These are phyloP conservation scores for Drosophila nigritarsus DNA, from an alignment of 2,888 invertebrate species.

Conservation along the genomic window DNA sequence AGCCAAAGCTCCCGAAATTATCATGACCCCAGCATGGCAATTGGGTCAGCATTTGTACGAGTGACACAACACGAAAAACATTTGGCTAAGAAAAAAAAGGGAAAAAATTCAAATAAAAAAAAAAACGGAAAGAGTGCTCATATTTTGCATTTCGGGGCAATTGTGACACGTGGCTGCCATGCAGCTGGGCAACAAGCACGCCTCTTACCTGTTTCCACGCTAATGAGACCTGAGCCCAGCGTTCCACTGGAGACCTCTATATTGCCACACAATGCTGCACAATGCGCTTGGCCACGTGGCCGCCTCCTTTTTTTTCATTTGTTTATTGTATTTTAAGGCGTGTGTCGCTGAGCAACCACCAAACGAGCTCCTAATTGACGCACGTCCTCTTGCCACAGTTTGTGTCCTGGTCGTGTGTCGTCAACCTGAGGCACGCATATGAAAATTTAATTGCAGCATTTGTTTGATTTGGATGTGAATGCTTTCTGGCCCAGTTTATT, in stretches of 20 bases:
- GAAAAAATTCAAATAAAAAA: neutral
- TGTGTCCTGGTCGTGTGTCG: slow-evolving; percentile 64
- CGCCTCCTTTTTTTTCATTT: slow-evolving; percentile 6
- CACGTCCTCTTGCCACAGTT: slow-evolving; percentile 47
- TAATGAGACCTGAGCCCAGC: slow-evolving; percentile 57
- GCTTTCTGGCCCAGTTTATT: slow-evolving; percentile 7
- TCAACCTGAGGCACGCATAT: slow-evolving; percentile 39
- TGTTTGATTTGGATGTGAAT: slow-evolving; percentile 54
- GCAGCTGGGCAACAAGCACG: slow-evolving; percentile 21
- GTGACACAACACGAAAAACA: slow-evolving; percentile 67
- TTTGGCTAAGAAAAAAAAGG: slow-evolving; percentile 3
- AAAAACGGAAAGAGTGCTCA: slow-evolving; percentile 1
- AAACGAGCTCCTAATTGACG: slow-evolving; percentile 64
- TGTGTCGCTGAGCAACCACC: slow-evolving; percentile 64
- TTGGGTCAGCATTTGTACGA: slow-evolving; percentile 76
- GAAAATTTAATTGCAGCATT: slow-evolving; percentile 72
- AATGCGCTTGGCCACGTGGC: slow-evolving; percentile 65
- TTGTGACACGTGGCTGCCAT: slow-evolving; percentile 61
- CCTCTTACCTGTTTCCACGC: slow-evolving; percentile 53
- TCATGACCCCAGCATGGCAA: slow-evolving; percentile 74
- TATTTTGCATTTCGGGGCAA: slow-evolving; percentile 14
- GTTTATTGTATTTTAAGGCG: slow-evolving; percentile 36
- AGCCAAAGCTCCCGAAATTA: slow-evolving; percentile 75
- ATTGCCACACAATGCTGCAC: slow-evolving; percentile 60
- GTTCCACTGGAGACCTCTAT: slow-evolving; percentile 33